Evolutionary conservation across 64 coral and sea anemone genomes (phyloP).

Genomic region (Astreopora myriophthalma): DNA sequence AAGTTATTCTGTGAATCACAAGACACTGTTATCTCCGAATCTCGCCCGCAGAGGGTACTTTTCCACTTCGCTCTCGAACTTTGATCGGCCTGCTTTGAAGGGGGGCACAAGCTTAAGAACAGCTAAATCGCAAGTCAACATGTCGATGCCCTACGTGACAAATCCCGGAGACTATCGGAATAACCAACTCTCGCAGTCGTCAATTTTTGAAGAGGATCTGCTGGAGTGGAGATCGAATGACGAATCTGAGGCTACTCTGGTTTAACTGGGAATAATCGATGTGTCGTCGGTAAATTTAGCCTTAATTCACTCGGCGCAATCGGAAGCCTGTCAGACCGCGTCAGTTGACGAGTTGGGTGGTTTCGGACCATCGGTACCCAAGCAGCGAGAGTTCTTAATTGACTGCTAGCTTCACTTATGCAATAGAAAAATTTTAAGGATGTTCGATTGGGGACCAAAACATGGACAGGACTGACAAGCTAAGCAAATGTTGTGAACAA

Average conservation of each 20-base stretch:
- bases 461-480: background rate
- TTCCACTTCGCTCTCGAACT: constrained; percentile 68
- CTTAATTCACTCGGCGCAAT: background rate
- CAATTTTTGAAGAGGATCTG: constrained; percentile 75
- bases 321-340: background rate
- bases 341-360: background rate
- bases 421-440: no score
- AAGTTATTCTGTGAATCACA: constrained; percentile 84
- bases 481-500: background rate
- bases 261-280: constrained; percentile 31
- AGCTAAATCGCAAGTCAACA: constrained; percentile 60
- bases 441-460: no score
- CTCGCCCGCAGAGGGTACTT: constrained; percentile 59
- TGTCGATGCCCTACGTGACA: constrained; percentile 61
- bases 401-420: no score
- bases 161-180: constrained; percentile 53
- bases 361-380: no score
- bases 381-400: no score
- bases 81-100: constrained; percentile 2
- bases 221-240: constrained; percentile 69
- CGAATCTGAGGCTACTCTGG: constrained; percentile 68
- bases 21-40: constrained; percentile 55
- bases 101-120: constrained; percentile 60
- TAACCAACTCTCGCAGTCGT: constrained; percentile 21
- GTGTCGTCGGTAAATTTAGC: background rate